Base-by-base conservation (phyloP, 2,797 vertebrate species). In the Cercopithecus neglectus region DNA sequence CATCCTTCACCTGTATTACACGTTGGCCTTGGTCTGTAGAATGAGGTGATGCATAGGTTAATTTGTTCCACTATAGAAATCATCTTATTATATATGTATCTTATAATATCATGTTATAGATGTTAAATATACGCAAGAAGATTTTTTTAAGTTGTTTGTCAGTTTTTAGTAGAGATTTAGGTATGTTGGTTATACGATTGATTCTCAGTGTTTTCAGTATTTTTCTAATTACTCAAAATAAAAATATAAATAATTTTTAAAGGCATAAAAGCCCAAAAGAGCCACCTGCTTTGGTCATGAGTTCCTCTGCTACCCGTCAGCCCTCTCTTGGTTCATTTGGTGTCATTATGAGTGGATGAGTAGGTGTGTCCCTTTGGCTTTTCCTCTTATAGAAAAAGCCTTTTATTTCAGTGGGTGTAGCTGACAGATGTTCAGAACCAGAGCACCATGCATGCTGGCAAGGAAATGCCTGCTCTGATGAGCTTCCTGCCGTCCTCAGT, bases 221-320 rank as follows among this genome's bases (percentile, higher is more conserved):
- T 90, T 94, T 81, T 94, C 55, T 84, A 80, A 46, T 92, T 93
- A 92, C 26, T 93, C 21, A 75, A 93, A 97, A 85, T 85, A 94
- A 95, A 87, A 81, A 55, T 21, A 92, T 81, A 59, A 53, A 79
- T 79, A 50, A 79, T 24, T 79, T 79, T 53, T 79, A n/a, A 79
- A 79, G 48, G 76, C 46, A 48, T 48, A 67, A 67, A 67, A 67
- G 8, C 33, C 64, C 1, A 3, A 21, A 76, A 44, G 70, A 91
- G 53, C 12, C 24, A 19, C 57, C 24, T n/a, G 28, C 41, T 22
- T 26, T 44, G 75, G 21, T 80, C 44, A 22, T 46, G 8, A 6
- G 75, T n/a, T 70, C 41, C 78, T 89, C 48, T 55, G 50, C 30
- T 5, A 44, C 36, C 67, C 4, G 1, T 55, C 46, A 53, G 33